phyloP scores from a whole-genome alignment of 2,797 vertebrate species.

The Coendou prehensilis region DNA sequence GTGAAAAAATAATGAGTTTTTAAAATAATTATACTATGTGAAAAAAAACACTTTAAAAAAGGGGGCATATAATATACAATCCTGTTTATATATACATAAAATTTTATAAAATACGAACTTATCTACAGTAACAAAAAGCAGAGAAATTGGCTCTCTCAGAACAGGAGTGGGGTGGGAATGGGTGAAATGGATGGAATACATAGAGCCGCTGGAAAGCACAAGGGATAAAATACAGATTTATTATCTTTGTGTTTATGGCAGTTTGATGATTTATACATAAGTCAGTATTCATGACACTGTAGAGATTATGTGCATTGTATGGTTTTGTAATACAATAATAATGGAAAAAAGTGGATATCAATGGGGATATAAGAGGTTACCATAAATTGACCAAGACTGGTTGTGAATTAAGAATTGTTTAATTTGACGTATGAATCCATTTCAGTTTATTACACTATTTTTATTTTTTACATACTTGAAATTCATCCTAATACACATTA shows the following conservation, averaged over 20 bases:
- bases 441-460: background rate
- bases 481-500: background rate
- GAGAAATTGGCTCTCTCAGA: background rate
- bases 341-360: background rate
- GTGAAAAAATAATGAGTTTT: background rate
- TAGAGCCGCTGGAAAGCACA: background rate
- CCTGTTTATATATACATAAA: background rate
- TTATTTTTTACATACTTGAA: background rate
- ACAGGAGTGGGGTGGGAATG: background rate
- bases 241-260: background rate
- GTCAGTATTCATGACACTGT: background rate
- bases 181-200: background rate
- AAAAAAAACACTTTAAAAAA: background rate
- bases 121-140: background rate
- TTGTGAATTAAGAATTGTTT: background rate
- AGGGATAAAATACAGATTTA: no score
- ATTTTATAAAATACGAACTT: background rate
- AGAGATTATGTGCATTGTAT: rapidly evolving
- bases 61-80: background rate
- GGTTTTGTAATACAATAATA: background rate
- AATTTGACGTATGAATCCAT: rapidly evolving
- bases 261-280: background rate
- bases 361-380: background rate
- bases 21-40: background rate
- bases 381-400: background rate